phyloP scores from a whole-genome alignment of 2,113 vertebrate species.

The Carollia perspicillata region DNA sequence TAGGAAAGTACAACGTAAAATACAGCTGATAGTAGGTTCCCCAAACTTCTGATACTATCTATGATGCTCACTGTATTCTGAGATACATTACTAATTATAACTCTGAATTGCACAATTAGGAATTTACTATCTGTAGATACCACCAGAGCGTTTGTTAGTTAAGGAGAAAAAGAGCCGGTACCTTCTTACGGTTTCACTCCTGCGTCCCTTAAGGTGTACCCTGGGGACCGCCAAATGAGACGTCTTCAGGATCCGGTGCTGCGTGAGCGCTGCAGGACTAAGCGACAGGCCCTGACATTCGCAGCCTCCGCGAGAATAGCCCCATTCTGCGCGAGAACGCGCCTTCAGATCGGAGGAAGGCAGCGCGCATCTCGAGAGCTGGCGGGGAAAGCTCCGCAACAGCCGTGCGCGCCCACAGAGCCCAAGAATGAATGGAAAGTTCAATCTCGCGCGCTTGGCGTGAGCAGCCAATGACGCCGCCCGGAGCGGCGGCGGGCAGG shows the following conservation, averaged over 20 bases:
- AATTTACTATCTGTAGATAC: neutral
- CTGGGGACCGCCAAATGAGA: neutral
- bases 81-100: neutral
- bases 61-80: neutral
- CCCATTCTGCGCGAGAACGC: neutral
- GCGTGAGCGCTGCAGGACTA: fast-evolving
- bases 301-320: neutral
- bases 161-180: neutral
- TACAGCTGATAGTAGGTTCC: neutral
- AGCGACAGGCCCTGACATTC: fast-evolving
- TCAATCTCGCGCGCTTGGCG: constrained; percentile 71
- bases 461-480: constrained; percentile 65
- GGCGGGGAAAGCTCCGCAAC: neutral
- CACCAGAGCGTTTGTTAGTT: neutral
- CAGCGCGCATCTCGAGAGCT: neutral
- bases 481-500: constrained; percentile 64
- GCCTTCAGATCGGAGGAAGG: neutral
- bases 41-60: neutral
- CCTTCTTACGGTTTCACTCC: neutral
- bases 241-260: neutral
- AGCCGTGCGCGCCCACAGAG: neutral
- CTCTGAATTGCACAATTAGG: neutral
- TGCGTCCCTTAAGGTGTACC: neutral
- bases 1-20: neutral
- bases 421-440: constrained; percentile 60